Conservation (phyloP, 2,797 vertebrate species). For the Alcedo quadribrachys region DNA sequence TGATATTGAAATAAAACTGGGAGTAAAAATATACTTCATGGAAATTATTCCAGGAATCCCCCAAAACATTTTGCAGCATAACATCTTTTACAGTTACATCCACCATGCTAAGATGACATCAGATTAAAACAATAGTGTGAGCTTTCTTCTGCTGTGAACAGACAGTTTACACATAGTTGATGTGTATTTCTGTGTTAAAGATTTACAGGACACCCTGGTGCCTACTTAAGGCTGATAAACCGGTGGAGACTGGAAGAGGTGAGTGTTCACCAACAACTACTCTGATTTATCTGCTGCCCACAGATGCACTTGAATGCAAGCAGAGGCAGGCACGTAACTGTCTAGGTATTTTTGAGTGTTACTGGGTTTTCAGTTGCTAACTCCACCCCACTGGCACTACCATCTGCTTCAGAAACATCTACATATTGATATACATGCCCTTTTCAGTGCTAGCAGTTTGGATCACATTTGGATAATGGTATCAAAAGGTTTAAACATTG, state of each 20-base stretch:
- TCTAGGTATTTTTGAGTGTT: background rate
- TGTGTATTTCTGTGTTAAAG: slow-evolving; percentile 79
- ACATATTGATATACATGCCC: background rate
- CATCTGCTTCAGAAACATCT: background rate
- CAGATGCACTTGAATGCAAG: background rate
- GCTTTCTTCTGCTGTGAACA: background rate
- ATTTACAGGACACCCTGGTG: slow-evolving; percentile 93
- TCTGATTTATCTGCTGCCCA: background rate
- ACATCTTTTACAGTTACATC: background rate
- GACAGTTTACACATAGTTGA: background rate
- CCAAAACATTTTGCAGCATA: background rate
- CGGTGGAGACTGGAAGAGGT: slow-evolving; percentile 95
- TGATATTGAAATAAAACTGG: background rate
- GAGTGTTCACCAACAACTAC: slow-evolving; percentile 53
- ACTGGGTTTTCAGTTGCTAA: background rate
- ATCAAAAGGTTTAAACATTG: background rate
- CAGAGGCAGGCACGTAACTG: background rate
- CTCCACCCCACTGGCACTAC: background rate
- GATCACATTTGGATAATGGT: background rate
- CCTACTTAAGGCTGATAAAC: slow-evolving; percentile 93
- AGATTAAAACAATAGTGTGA: background rate
- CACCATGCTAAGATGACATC: background rate
- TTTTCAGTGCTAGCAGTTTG: background rate
- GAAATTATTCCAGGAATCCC: background rate
- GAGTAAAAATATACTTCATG: background rate